Base-by-base conservation (phyloP, 2,113 vertebrate species). In the Megaleporinus macrocephalus region DNA sequence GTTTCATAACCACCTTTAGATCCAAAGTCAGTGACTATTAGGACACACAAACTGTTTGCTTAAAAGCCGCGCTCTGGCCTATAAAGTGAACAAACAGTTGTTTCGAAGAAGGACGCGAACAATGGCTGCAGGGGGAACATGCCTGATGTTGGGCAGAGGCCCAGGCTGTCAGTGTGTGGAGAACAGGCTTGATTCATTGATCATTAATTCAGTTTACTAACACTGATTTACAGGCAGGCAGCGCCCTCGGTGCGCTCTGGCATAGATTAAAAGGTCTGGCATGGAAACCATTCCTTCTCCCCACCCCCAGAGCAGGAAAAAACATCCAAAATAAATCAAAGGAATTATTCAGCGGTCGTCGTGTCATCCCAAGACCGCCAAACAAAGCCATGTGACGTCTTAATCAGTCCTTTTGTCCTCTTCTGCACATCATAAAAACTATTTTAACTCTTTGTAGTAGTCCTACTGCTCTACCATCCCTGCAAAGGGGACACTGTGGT, bases 181-280 rank as follows among this genome's bases (percentile, higher is more conserved):
- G 53, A 70, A 22, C 49, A 80, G 68, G 26, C 73, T 73, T 86
- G 78, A 83, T 88, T 86, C 75, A 78, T 70, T 88, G 76, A 86
- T 89, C 80, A 85, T 82, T 88, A 84, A 84, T 85, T 88, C 73
- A 57, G 85, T 81, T 84, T 86, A 83, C 83, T 85, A 83, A 87
- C 82, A 79, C 65, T 51, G 70, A 73, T 86, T 90, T 84, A 86
- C 81, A 85, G 36, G 77, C 74, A 85, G 36, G 44, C 66, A 76
- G 79, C 55, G 51, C 80, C 73, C 75, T 72, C 71, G 84, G 80
- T 57, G 63, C 22, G 59, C 69, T 87, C 77, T 89, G 83, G 80
- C 79, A 84, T 53, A 63, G 61, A 84, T 85, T 87, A 73, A 88
- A 86, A 88, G 79, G 84, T 79, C 83, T 91, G 87, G 71, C 85